Conservation (phyloP, 2,797 vertebrate genomes). For the Anguilla pacifica region DNA sequence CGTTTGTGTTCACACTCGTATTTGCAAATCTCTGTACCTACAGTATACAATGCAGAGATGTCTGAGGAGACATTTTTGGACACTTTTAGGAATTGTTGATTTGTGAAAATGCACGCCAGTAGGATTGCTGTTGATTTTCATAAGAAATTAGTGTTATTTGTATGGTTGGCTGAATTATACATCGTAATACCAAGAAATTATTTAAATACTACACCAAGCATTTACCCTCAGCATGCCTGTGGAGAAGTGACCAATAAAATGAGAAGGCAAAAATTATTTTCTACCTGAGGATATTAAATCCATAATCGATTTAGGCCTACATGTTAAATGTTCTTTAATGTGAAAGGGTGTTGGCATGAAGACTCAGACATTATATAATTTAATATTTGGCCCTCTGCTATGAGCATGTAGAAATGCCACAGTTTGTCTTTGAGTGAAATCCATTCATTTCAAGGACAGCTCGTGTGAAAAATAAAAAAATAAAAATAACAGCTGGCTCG, state of each 20-base stretch:
- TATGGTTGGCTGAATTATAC: too few species aligned
- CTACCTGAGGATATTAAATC: background rate
- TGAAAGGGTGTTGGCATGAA: background rate
- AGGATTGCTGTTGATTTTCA: background rate
- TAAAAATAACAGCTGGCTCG: background rate
- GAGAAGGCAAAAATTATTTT: background rate
- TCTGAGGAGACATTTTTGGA: too few species aligned
- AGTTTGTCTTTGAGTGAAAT: too few species aligned
- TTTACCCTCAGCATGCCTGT: background rate
- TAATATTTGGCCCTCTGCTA: too few species aligned
- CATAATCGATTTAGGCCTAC: background rate
- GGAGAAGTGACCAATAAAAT: background rate
- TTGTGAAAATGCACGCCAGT: too few species aligned
- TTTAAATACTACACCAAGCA: background rate
- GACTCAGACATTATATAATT: background rate
- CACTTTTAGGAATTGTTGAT: too few species aligned
- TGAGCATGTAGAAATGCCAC: too few species aligned
- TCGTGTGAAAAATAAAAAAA: background rate
- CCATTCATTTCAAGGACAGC: too few species aligned
- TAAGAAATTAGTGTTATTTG: too few species aligned
- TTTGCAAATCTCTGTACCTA: background rate
- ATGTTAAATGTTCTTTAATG: background rate
- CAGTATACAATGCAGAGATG: background rate
- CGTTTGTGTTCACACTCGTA: background rate
- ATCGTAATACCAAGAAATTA: background rate